phyloP scores from a whole-genome alignment of 37 sponge, comb jelly and placozoan species.

The Diacarnus erythraeanus region DNA sequence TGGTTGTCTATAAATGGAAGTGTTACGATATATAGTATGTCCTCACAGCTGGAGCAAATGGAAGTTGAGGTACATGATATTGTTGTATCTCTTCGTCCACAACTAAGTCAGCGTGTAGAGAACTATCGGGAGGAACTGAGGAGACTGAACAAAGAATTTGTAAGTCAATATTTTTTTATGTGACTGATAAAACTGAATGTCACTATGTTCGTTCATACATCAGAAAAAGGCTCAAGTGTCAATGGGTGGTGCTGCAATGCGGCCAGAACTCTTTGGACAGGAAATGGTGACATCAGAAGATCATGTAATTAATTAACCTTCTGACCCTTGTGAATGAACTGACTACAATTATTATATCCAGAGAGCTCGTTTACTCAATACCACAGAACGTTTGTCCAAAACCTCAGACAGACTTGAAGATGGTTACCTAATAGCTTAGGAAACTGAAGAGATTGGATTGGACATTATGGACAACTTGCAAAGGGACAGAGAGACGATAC shows the following conservation, averaged over 20 bases:
- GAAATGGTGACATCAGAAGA: constrained; percentile 72
- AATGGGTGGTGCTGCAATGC: constrained; percentile 41
- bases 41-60: constrained; percentile 74
- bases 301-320: constrained; percentile 39
- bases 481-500: constrained; percentile 78
- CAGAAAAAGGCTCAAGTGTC: constrained; percentile 70
- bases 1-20: no score
- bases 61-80: constrained; percentile 74
- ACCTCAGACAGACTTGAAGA: constrained; percentile 68
- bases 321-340: background rate
- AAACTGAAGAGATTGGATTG: constrained; percentile 79
- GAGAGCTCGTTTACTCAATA: constrained; percentile 57
- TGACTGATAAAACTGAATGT: constrained; percentile 1
- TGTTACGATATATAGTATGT: no score
- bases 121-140: constrained; percentile 63
- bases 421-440: constrained; percentile 63
- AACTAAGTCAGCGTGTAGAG: constrained; percentile 36
- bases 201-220: no score
- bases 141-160: constrained; percentile 62
- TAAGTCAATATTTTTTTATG: constrained; percentile 35
- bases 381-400: constrained; percentile 50
- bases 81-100: constrained; percentile 17
- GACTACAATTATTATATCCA: background rate
- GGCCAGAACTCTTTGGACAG: constrained; percentile 51
- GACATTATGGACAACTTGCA: constrained; percentile 83